Percentiles rank a stretch among this genome's conserved stretches.
phyloP scores from a whole-genome alignment of 2,888 invertebrate genomes.

The Lepidochrysops patricia region DNA sequence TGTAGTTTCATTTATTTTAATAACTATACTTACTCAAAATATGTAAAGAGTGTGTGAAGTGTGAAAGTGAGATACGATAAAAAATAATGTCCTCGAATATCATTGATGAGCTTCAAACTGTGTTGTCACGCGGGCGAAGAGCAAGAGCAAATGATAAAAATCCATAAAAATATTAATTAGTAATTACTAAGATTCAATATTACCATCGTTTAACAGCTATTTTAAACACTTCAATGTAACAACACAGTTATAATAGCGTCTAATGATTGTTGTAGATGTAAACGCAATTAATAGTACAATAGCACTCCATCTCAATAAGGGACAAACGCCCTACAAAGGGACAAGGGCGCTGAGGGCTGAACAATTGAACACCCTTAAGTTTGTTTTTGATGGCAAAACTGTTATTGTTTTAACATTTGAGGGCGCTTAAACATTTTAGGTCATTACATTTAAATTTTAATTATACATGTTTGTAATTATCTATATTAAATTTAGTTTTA shows the following conservation, averaged over 20 bases:
- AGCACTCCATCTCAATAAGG: conserved; percentile 32
- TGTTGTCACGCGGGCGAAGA: no score
- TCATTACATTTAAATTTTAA: not conserved
- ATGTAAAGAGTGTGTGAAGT: no score
- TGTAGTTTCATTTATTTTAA: no score
- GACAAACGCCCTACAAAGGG: conserved; percentile 40
- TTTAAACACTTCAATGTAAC: not conserved
- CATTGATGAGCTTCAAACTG: no score
- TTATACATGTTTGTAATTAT: no score
- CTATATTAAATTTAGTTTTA: no score
- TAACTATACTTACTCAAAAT: no score
- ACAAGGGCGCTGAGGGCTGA: conserved; percentile 21
- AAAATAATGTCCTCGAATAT: no score
- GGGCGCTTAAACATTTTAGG: not conserved
- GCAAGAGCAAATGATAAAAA: no score
- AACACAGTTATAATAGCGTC: not conserved
- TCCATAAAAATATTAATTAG: no score
- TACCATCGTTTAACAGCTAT: not conserved
- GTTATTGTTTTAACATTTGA: not conserved
- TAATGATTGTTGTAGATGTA: not conserved
- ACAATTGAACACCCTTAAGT: not conserved
- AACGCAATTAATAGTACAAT: conserved; percentile 8
- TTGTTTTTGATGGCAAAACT: not conserved
- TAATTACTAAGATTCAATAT: no score
- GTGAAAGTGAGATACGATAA: no score